Conservation (phyloP, 2,113 vertebrate species). For the human region GRCh38 chr2:10338501-10339000, state of each 20-base stretch:
- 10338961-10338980: not conserved
- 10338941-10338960: not conserved
- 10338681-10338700: rapidly evolving
- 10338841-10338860: rapidly evolving
- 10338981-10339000: not conserved
- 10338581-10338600: too few relatives aligned
- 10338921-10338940: not conserved
- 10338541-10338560: rapidly evolving
- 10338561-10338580: rapidly evolving
- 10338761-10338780: not conserved
- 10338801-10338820: not conserved
- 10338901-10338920: not conserved
- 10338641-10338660: not conserved
- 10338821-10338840: not conserved
- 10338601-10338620: not conserved
- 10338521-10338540: rapidly evolving
- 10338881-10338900: not conserved
- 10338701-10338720: too few relatives aligned
- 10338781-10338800: rapidly evolving
- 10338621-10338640: too few relatives aligned
- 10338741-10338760: rapidly evolving
- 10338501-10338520: not conserved
- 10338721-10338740: not conserved
- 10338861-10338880: rapidly evolving
- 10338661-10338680: not conserved